Evolutionary conservation across 2,888 invertebrate genomes (phyloP).

Genomic region (Strigamia transsilvanica): DNA sequence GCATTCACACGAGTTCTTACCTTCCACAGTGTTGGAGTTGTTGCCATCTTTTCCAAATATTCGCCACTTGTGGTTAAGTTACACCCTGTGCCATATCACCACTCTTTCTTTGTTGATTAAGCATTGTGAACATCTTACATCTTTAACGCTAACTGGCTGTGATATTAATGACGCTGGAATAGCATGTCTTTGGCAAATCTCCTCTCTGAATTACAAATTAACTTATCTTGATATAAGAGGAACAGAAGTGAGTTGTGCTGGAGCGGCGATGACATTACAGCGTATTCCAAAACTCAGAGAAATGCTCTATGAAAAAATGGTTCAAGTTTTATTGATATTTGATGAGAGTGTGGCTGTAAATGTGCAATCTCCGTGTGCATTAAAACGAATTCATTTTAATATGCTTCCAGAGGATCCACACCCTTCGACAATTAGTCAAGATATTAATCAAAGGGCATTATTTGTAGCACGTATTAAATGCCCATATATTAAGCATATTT

Average conservation of each 20-base stretch:
- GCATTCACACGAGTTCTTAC: conserved; percentile 28
- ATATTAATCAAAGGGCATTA: conserved; percentile 9
- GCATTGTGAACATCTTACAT: neutral
- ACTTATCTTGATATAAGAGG: conserved; percentile 24
- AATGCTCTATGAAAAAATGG: conserved; percentile 17
- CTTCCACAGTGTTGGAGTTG: neutral
- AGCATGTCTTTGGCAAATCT: conserved; percentile 2
- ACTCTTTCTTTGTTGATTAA: neutral
- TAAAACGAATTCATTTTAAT: conserved; percentile 22
- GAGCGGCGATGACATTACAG: conserved; percentile 7
- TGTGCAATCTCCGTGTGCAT: neutral
- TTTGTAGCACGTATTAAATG: neutral
- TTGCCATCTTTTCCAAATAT: conserved; percentile 12
- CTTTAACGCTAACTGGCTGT: conserved; percentile 33
- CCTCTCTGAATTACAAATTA: neutral
- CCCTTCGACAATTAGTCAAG: conserved; percentile 18
- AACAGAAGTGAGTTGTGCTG: conserved; percentile 32
- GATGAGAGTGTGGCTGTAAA: neutral
- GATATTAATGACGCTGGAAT: conserved; percentile 43
- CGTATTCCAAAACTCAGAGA: conserved; percentile 14
- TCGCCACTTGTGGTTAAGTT: conserved; percentile 15
- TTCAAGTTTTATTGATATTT: conserved; percentile 10
- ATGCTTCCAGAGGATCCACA: neutral
- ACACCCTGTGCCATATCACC: neutral
- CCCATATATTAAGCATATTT: neutral